Base-by-base conservation (phyloP, 2,113 vertebrate genomes). In the Neodon shergylaensis region DNA sequence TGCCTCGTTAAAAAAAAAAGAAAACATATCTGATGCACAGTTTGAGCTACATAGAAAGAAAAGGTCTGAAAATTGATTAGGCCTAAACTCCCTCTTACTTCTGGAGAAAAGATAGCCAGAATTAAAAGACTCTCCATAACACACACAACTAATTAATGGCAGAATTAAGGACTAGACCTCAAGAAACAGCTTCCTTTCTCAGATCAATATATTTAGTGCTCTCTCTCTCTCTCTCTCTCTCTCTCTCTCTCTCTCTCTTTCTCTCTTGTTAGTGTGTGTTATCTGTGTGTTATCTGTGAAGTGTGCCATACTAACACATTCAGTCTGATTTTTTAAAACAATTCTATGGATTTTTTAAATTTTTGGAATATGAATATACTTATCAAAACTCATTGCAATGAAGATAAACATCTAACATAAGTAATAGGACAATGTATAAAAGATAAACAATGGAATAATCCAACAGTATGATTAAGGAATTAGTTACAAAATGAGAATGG, bases 211-310 rank as follows among this genome's bases (percentile, higher is more conserved):
- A 68, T 63, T 79, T 96, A 91, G 3, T 16, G 13, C 92, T 28
- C 79, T 79, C 33, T 49, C 2, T 81, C 52, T 54, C n/a, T 26
- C 86, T 68, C 79, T 93, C 13, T 52, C 49, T 14, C 49, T 14
- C 2, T 14, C 12, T 52, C 49, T 49, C 49, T 49, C 8, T 49
- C 49, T 49, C 11, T 49, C 10, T 49, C 49, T 49, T 0, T 49
- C 49, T 52, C 49, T 52, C 49, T 96, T 63, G 89, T 94, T 97
- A 16, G 5, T 90, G 87, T 97, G 26, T 95, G 47, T 82, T 94
- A 92, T n/a, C n/a, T n/a, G n/a, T n/a, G n/a, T n/a, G n/a, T 96
- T 98, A 94, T 90, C 82, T 63, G 83, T 94, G 90, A 97, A 98
- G 96, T 44, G 2, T 81, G 94, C 94, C 36, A 68, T 95, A 96